Evolutionary conservation across 2,113 vertebrate species (phyloP).

Genomic region (Psilopsiagon aurifrons): DNA sequence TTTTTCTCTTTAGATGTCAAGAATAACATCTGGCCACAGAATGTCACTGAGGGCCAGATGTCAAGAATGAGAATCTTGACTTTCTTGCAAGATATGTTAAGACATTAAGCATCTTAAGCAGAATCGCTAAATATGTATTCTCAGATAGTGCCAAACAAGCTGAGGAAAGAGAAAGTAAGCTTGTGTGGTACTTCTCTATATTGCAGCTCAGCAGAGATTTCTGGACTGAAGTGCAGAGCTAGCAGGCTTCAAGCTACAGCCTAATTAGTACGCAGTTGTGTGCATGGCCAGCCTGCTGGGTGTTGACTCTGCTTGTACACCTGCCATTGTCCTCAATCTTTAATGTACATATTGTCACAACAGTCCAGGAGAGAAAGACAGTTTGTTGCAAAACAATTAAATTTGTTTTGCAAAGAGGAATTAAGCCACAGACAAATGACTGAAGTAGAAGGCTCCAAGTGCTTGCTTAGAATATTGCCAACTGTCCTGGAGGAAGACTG

Average conservation of each 20-base stretch:
- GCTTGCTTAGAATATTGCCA: neutral
- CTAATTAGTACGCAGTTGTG: neutral
- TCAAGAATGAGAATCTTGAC: neutral
- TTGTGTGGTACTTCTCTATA: neutral
- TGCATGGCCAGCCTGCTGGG: neutral
- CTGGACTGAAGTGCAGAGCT: neutral
- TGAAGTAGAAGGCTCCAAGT: neutral
- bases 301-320: neutral
- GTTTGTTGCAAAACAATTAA: neutral
- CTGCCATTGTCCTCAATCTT: neutral
- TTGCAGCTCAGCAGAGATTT: rapidly evolving
- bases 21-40: neutral
- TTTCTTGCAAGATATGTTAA: neutral
- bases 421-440: neutral
- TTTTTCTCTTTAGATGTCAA: no score
- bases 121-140: neutral
- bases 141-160: neutral
- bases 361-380: neutral
- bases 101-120: neutral
- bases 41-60: neutral
- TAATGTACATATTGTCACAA: neutral
- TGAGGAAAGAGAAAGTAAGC: neutral
- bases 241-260: neutral
- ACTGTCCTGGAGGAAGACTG: neutral
- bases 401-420: neutral